Evolutionary conservation across 2,888 invertebrate genomes (phyloP).

Genomic region (Sarcophaga carnaria): DNA sequence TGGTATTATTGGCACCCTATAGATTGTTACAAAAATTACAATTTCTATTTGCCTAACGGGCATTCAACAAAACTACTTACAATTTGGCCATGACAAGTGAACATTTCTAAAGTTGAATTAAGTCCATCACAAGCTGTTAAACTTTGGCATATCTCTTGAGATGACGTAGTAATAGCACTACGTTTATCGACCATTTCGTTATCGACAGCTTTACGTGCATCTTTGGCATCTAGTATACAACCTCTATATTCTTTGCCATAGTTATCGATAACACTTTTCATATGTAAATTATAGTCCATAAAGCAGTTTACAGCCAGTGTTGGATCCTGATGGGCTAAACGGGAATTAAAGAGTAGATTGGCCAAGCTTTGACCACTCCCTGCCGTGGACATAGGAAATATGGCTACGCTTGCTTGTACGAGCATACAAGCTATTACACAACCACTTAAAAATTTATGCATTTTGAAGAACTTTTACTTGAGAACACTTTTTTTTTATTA

Average conservation of each 20-base stretch:
- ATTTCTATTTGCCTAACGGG: background rate
- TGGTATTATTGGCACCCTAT: conserved; percentile 77
- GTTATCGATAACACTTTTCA: conserved; percentile 72
- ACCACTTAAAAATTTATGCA: conserved; percentile 30
- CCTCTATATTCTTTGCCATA: conserved; percentile 73
- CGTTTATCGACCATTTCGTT: conserved; percentile 72
- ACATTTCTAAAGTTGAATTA: conserved; percentile 73
- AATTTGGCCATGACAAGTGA: conserved; percentile 75
- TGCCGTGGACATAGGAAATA: conserved; percentile 3
- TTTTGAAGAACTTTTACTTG: background rate
- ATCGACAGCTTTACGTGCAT: conserved; percentile 73
- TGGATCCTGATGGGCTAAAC: conserved; percentile 73
- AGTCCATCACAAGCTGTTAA: conserved; percentile 69
- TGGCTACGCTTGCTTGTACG: conserved; percentile 2
- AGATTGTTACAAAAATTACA: too few species aligned
- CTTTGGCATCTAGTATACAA: conserved; percentile 70
- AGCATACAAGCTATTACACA: conserved; percentile 28
- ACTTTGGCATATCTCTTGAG: conserved; percentile 71
- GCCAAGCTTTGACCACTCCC: conserved; percentile 73
- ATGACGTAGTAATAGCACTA: conserved; percentile 66
- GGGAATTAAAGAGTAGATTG: conserved; percentile 74
- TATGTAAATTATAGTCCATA: conserved; percentile 74
- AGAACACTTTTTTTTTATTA: background rate
- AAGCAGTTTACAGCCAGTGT: conserved; percentile 75
- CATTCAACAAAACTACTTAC: conserved; percentile 71